A percentile compares a stretch with the other conserved stretches of the same genome.
Evolutionary conservation across 2,113 vertebrate genomes (phyloP).

Genomic region (Mus pahari): DNA sequence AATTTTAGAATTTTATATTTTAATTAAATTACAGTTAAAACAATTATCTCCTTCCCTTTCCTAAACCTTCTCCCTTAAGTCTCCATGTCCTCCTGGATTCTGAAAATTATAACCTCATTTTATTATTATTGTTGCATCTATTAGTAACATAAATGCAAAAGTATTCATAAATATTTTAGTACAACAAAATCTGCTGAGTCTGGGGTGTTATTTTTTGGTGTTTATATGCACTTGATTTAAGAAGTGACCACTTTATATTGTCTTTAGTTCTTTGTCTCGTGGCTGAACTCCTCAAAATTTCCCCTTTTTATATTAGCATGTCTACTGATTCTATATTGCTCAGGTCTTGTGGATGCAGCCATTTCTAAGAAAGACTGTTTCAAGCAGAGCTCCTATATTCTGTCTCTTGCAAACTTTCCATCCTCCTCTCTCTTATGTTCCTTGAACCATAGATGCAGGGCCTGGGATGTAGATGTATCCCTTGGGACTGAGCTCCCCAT

Average conservation of each 20-base stretch:
- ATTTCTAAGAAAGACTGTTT: background rate
- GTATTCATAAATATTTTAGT: background rate
- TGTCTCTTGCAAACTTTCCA: background rate
- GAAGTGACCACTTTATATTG: background rate
- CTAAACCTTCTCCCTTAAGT: background rate
- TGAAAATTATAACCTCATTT: background rate
- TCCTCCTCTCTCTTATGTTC: background rate
- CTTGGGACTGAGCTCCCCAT: background rate
- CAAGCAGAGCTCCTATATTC: background rate
- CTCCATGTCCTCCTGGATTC: background rate
- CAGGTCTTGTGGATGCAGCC: background rate
- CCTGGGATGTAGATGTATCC: background rate
- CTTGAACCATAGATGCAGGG: background rate
- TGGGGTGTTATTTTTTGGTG: background rate
- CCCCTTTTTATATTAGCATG: background rate
- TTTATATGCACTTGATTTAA: too few relatives aligned
- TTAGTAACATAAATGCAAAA: background rate
- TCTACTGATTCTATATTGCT: background rate
- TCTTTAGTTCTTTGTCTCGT: background rate
- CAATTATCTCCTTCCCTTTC: background rate
- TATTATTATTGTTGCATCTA: background rate
- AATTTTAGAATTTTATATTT: slow-evolving; percentile 24
- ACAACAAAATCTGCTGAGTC: background rate
- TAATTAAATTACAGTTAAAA: background rate
- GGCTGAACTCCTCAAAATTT: background rate